Evolutionary conservation across 2,113 vertebrate genomes (phyloP), one percentile per base, ranked within the genome.

Genomic region (Xenopus tropicalis): DNA sequence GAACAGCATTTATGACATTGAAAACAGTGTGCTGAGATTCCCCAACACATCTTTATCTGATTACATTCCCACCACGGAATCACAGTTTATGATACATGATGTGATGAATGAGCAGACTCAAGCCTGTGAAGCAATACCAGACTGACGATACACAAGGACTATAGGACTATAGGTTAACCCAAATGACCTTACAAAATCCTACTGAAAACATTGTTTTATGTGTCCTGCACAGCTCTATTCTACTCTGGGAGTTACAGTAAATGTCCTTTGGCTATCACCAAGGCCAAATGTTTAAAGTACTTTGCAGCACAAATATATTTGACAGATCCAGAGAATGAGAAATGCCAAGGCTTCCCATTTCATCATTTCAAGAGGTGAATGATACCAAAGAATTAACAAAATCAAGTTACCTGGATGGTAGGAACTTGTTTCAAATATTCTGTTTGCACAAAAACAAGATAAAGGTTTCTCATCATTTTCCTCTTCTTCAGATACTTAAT

Each of bases 1-100:
- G 79, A 83, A 17, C 44, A 83, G 51, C 24, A 70, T 81, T 79
- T 75, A 75, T 81, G 61, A 54, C 29, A 71, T 74, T 25, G 29
- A 0, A 61, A 75, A 78, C 52, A 51, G 61, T 22, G 52, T 80
- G 22, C 64, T 51, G 70, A 72, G 79, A 54, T 17, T 13, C 10
- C 61, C n/a, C 20, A 16, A 64, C 37, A 0, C 0, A 17, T 29
- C 17, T 63, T 3, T 9, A 70, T 66, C 44, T 78, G 66, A 79
- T 79, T 81, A 75, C 78, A 78, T 44, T 29, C 0, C 7, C 43
- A 74, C 72, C 78, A 72, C 71, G 59, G 74, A 24, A 74, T 20
- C 46, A 24, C 5, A 66, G 13, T 12, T 24, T 71, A 11, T 37
- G 37, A 37, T 63, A 63, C 17, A 63, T 63, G 14, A 29, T 37